Percentiles rank a stretch among this genome's conserved stretches.
phyloP scores from a whole-genome alignment of 1,140 invertebrate species.

The Macrocentrus cingulum region DNA sequence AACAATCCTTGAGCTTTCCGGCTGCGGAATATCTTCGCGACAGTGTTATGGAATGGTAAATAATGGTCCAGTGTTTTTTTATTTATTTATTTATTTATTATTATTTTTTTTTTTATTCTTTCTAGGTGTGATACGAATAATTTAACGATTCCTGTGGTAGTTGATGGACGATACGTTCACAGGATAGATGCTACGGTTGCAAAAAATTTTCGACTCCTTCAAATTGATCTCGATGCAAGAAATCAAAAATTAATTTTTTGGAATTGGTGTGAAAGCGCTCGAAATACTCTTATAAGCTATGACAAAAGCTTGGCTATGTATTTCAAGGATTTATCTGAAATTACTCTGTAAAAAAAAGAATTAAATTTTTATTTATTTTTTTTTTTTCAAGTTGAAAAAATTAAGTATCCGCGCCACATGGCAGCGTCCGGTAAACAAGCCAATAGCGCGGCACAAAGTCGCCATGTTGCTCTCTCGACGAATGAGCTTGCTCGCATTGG shows the following conservation, averaged over 20 bases:
- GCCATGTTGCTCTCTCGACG: not conserved
- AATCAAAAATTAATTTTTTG: constrained; percentile 52
- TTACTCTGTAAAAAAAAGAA: constrained; percentile 29
- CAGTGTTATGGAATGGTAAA: constrained; percentile 54
- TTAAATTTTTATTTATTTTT: too few species aligned
- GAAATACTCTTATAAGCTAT: constrained; percentile 41
- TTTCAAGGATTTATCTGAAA: constrained; percentile 42
- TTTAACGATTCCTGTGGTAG: constrained; percentile 56
- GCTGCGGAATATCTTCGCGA: constrained; percentile 67
- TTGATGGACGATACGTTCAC: constrained; percentile 65
- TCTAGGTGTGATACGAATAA: constrained; percentile 43
- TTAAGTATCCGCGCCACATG: constrained; percentile 1
- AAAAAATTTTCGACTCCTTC: constrained; percentile 54
- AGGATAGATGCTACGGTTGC: constrained; percentile 68
- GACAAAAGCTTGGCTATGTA: constrained; percentile 35
- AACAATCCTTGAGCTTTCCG: constrained; percentile 67
- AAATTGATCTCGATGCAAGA: constrained; percentile 42
- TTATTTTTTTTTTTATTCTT: constrained; percentile 36
- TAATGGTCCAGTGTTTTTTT: constrained; percentile 1
- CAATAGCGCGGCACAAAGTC: too few species aligned
- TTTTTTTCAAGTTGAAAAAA: too few species aligned
- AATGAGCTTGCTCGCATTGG: constrained; percentile 35
- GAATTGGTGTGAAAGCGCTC: constrained; percentile 50
- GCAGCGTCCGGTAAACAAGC: too few species aligned
- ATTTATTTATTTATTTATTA: not conserved